phyloP scores from a whole-genome alignment of 2,888 invertebrate species.

The Embidobia sp. region DNA sequence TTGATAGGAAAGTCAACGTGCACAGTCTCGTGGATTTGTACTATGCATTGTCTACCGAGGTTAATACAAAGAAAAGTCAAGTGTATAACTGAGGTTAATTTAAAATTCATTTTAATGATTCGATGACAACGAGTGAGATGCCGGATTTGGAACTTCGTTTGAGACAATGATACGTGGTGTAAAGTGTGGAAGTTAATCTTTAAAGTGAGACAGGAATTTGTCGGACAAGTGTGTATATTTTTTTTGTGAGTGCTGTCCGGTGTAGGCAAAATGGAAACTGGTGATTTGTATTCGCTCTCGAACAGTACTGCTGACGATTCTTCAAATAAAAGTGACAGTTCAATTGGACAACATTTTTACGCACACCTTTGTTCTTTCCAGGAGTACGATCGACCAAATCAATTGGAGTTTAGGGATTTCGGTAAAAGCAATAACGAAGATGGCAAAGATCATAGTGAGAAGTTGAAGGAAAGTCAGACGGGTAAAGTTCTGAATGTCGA shows the following conservation, averaged over 20 bases:
- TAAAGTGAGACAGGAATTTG: neutral
- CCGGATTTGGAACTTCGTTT: neutral
- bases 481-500: too few relatives aligned
- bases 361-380: slow-evolving; percentile 72
- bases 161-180: neutral
- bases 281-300: slow-evolving; percentile 55
- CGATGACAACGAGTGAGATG: slow-evolving; percentile 53
- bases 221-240: neutral
- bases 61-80: slow-evolving; percentile 10
- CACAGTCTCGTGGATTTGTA: neutral
- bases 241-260: neutral
- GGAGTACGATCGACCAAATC: slow-evolving; percentile 73
- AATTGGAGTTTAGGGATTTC: slow-evolving; percentile 68
- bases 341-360: slow-evolving; percentile 71
- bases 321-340: slow-evolving; percentile 72
- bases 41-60: slow-evolving; percentile 38
- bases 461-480: too few relatives aligned
- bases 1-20: too few relatives aligned
- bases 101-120: slow-evolving; percentile 52
- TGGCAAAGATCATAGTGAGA: slow-evolving; percentile 61
- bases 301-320: slow-evolving; percentile 70
- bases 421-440: slow-evolving; percentile 64
- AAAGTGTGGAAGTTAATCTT: slow-evolving; percentile 5
- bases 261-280: slow-evolving; percentile 50
- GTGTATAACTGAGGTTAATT: slow-evolving; percentile 1